These are phyloP conservation scores for Morpho helenor DNA, from an alignment of 2,888 invertebrate species.

Conservation along the genomic window DNA sequence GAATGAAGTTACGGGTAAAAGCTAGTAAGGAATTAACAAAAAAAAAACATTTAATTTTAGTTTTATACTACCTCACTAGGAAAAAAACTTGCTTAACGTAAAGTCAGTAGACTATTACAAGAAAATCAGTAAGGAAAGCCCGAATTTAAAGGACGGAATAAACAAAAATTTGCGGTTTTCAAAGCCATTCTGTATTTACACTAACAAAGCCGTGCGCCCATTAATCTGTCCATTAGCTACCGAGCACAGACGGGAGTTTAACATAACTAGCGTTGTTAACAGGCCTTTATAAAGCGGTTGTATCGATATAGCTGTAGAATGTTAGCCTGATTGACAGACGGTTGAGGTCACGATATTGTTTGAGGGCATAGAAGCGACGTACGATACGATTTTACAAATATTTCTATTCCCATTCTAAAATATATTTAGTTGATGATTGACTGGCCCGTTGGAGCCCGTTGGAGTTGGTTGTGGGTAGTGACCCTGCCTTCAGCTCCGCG, in stretches of 20 bases:
- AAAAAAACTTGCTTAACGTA: too few species aligned
- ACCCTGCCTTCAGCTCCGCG: too few species aligned
- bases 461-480: too few species aligned
- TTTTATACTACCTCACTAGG: too few species aligned
- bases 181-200: not conserved
- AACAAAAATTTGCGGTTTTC: not conserved
- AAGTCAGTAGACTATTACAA: too few species aligned
- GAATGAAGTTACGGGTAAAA: too few species aligned
- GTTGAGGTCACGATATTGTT: slow-evolving; percentile 37
- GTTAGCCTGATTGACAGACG: slow-evolving; percentile 42
- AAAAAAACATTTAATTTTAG: too few species aligned
- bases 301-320: slow-evolving; percentile 25
- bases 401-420: not conserved
- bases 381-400: slow-evolving; percentile 13
- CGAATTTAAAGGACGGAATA: too few species aligned
- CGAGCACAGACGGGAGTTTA: slow-evolving; percentile 18
- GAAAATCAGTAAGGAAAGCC: too few species aligned
- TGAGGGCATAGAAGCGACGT: slow-evolving; percentile 14
- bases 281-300: slow-evolving; percentile 7
- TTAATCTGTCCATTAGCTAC: slow-evolving; percentile 25
- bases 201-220: slow-evolving; percentile 3
- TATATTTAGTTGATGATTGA: too few species aligned
- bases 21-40: too few species aligned
- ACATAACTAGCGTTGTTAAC: slow-evolving; percentile 22
- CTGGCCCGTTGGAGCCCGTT: too few species aligned